Evolutionary conservation across 1,140 invertebrate species (phyloP).

Genomic region (Achatina immaculata): DNA sequence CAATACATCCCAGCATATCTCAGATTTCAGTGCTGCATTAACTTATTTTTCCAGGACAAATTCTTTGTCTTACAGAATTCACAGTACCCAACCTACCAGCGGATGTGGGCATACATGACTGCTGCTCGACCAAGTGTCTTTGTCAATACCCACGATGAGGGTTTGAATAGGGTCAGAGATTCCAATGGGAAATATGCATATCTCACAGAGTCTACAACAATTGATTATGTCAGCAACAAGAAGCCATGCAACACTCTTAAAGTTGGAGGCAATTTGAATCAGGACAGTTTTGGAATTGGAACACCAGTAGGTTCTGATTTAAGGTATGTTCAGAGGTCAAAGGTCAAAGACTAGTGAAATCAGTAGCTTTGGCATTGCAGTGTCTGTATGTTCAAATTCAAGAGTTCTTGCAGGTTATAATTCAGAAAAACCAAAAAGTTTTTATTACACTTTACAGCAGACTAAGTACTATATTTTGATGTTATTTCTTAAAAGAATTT

Average conservation of each 20-base stretch:
- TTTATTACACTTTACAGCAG: too few species aligned
- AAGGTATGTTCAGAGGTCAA: slow-evolving; percentile 81
- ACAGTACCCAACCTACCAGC: slow-evolving; percentile 88
- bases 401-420: too few species aligned
- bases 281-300: slow-evolving; percentile 94
- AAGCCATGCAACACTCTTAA: slow-evolving; percentile 95
- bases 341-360: too few species aligned
- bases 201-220: slow-evolving; percentile 92
- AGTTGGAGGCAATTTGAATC: slow-evolving; percentile 89
- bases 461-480: too few species aligned
- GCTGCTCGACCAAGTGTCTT: slow-evolving; percentile 60
- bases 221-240: slow-evolving; percentile 93
- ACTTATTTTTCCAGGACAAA: too few species aligned
- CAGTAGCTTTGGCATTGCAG: too few species aligned
- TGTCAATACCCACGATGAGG: slow-evolving; percentile 57
- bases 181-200: slow-evolving; percentile 88
- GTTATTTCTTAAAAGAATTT: too few species aligned
- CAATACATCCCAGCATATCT: too few species aligned
- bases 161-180: slow-evolving; percentile 60
- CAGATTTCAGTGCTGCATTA: too few species aligned
- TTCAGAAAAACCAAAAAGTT: too few species aligned
- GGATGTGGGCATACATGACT: slow-evolving; percentile 96
- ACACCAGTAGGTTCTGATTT: slow-evolving; percentile 90
- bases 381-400: too few species aligned
- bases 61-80: slow-evolving; percentile 81